These are phyloP conservation scores for Martes martes DNA, from an alignment of 2,113 vertebrate species.

Conservation along the genomic window DNA sequence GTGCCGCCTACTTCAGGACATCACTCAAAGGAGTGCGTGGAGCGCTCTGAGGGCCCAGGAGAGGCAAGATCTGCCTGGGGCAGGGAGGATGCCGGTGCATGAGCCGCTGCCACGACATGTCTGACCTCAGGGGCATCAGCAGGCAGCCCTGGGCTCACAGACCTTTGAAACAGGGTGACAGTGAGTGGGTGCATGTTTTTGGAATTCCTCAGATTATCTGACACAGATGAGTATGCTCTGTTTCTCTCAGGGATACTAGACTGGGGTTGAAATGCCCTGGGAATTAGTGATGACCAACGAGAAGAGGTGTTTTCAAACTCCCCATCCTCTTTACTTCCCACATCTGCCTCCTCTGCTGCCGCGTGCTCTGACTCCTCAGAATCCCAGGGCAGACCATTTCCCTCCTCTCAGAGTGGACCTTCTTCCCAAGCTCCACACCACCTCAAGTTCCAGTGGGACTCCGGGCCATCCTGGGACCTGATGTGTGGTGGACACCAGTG, in stretches of 20 bases:
- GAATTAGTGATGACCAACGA: background rate
- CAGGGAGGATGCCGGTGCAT: accelerated
- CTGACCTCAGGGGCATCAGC: background rate
- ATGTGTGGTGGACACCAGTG: background rate
- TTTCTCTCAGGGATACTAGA: background rate
- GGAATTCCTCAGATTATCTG: background rate
- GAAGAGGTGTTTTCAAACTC: background rate
- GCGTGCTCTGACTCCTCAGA: background rate
- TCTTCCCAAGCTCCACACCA: background rate
- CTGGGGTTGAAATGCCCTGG: background rate
- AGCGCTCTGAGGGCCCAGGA: background rate
- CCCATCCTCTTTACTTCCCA: background rate
- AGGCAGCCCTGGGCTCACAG: background rate
- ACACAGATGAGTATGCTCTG: background rate
- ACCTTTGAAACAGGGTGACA: background rate
- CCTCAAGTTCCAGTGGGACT: background rate
- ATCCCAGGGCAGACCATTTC: background rate
- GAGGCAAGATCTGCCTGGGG: background rate
- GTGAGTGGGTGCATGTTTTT: background rate
- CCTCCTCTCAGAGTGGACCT: background rate
- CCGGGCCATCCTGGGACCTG: background rate
- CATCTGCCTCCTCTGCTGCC: background rate
- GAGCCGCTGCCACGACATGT: background rate
- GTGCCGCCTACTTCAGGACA: background rate
- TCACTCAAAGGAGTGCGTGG: background rate